These are phyloP conservation scores for Aplocera efformata DNA, from an alignment of 2,888 invertebrate genomes.

Conservation along the genomic window DNA sequence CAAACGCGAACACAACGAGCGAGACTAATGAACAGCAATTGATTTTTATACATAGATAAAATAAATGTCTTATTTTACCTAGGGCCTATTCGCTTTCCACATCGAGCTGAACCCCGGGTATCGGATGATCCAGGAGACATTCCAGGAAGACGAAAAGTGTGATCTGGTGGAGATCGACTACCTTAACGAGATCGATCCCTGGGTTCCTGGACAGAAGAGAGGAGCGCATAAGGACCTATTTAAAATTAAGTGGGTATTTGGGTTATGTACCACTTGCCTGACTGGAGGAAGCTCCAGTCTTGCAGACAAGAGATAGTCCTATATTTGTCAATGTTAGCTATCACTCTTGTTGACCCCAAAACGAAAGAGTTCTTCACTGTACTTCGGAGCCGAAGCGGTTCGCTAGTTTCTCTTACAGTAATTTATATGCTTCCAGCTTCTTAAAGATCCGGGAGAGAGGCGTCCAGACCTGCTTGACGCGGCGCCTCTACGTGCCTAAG, in stretches of 20 bases:
- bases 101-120: conserved; percentile 79
- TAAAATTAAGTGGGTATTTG: conserved; percentile 69
- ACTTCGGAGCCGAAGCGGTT: no score
- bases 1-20: no score
- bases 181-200: conserved; percentile 76
- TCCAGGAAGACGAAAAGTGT: conserved; percentile 81
- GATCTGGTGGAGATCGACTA: conserved; percentile 80
- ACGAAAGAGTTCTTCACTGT: no score
- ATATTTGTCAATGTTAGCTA: no score
- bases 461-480: conserved; percentile 67
- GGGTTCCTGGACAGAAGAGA: conserved; percentile 75
- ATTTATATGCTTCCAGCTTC: conserved; percentile 55
- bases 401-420: no score
- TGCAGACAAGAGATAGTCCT: no score
- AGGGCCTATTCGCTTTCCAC: conserved; percentile 80
- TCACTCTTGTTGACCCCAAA: no score
- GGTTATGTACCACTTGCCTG: no score
- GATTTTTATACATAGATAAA: no score
- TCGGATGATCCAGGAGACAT: conserved; percentile 80
- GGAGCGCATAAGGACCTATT: conserved; percentile 77
- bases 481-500: conserved; percentile 79
- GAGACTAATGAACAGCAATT: no score
- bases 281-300: no score
- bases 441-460: conserved; percentile 79
- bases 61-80: conserved; percentile 70